These are phyloP conservation scores for Sesia bembeciformis DNA, from an alignment of 2,888 invertebrate genomes.

Conservation along the genomic window DNA sequence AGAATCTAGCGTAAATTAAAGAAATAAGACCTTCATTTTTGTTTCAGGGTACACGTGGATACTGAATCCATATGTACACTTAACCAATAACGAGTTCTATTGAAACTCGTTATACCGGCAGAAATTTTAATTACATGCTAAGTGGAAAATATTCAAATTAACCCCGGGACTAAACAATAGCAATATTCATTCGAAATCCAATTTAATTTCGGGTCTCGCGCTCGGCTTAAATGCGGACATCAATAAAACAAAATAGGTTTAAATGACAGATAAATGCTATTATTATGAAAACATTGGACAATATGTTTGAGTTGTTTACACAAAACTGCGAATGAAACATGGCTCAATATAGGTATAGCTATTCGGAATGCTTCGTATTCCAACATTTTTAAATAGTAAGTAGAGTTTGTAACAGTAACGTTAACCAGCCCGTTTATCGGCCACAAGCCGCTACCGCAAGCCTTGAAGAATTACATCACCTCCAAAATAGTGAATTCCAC, in stretches of 20 bases:
- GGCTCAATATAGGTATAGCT: too few relatives aligned
- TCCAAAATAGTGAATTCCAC: too few relatives aligned
- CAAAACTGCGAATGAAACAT: too few relatives aligned
- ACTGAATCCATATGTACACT: background rate
- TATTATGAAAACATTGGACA: background rate
- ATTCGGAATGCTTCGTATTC: too few relatives aligned
- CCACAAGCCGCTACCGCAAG: too few relatives aligned
- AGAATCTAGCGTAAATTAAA: too few relatives aligned
- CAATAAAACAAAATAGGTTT: background rate
- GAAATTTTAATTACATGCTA: constrained; percentile 28
- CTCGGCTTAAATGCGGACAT: background rate
- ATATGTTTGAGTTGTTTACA: too few relatives aligned
- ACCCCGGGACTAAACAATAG: constrained; percentile 25
- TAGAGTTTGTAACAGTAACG: too few relatives aligned
- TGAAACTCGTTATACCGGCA: constrained; percentile 3
- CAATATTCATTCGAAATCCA: constrained; percentile 8
- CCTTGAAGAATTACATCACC: too few relatives aligned
- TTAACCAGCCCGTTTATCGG: too few relatives aligned
- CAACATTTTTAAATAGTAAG: too few relatives aligned
- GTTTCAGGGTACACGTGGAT: background rate
- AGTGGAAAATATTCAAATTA: constrained; percentile 42
- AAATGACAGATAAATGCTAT: background rate
- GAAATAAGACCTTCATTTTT: background rate
- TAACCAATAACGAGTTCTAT: constrained; percentile 3
- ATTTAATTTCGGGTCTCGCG: constrained; percentile 2